Evolutionary conservation across 2,797 vertebrate species (phyloP).

Genomic region (Antrozous pallidus): DNA sequence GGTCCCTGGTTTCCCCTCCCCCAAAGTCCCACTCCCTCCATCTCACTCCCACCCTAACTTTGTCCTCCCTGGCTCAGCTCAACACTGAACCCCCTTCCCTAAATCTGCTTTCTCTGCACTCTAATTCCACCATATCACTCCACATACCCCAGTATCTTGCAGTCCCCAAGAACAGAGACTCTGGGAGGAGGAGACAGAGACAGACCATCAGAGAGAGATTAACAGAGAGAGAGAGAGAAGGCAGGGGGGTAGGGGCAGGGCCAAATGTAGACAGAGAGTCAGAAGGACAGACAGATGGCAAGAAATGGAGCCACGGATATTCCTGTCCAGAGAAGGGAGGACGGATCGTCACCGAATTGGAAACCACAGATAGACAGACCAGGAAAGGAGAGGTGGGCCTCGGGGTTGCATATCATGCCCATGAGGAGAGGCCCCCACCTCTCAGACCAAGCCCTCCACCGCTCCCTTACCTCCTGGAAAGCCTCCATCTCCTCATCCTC

Average conservation of each 20-base stretch:
- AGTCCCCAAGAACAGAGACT: conserved; percentile 22
- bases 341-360: conserved; percentile 8
- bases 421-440: background rate
- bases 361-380: conserved; percentile 26
- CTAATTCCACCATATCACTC: background rate
- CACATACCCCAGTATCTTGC: background rate
- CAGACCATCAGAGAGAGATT: background rate
- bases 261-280: background rate
- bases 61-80: background rate
- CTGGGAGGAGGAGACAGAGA: background rate
- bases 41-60: background rate
- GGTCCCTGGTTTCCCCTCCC: background rate
- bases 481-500: background rate
- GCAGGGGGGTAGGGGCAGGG: background rate
- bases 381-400: background rate
- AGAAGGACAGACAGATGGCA: conserved; percentile 46
- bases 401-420: background rate
- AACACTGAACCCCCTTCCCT: background rate
- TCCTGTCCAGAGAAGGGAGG: background rate
- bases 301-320: conserved; percentile 27
- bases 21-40: background rate
- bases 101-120: background rate
- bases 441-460: background rate
- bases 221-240: background rate
- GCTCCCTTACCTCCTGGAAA: conserved; percentile 74